Base-by-base conservation (phyloP, 2,888 invertebrate genomes). In the Lumbricus terrestris region DNA sequence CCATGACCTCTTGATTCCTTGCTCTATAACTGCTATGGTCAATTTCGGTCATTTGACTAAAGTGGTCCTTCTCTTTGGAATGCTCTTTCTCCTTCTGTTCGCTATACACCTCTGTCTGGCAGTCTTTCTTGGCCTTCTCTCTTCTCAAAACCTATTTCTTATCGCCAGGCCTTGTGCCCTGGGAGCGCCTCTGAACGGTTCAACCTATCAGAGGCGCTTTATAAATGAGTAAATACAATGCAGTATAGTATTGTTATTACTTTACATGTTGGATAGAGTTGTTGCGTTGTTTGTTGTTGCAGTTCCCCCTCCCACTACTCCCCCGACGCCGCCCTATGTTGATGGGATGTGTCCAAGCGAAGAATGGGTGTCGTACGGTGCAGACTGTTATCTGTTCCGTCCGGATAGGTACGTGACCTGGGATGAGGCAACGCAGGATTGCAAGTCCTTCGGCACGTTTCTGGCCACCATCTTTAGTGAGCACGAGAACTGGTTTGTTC, bases 301-400 rank as follows among this genome's bases (percentile, higher is more conserved):
- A 90, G 90, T 34, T 29, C 37, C 47, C n/a, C 82, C 42, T 11
- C 89, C 91, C 23, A 88, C 89, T 13, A 88, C 90, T 11, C 90
- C 88, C 11, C 37, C 88, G 11, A 88, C 88, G 18, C 89, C 90
- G 33, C n/a, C 88, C 18, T 34, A 88, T 16, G 85, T 91, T 15
- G 88, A 89, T 13, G 91, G 90, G 23, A 20, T 85, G 35, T 91
- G 91, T 89, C 91, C 91, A 33, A 40, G 38, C n/a, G 90, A 34
- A 15, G 89, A 82, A 34, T 91, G 91, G 91, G 38, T 40, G 23
- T 88, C 37, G 34, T 88, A 89, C 82, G 91, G 91, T 16, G 54
- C 35, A 34, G 47, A 88, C 90, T 91, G 91, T 88, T 91, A 88
- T 88, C 90, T 89, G 40, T 91, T 91, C 90, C 88, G 89, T 82